Base-by-base conservation (phyloP, 2,113 vertebrate species). In the Corythaeola cristata region DNA sequence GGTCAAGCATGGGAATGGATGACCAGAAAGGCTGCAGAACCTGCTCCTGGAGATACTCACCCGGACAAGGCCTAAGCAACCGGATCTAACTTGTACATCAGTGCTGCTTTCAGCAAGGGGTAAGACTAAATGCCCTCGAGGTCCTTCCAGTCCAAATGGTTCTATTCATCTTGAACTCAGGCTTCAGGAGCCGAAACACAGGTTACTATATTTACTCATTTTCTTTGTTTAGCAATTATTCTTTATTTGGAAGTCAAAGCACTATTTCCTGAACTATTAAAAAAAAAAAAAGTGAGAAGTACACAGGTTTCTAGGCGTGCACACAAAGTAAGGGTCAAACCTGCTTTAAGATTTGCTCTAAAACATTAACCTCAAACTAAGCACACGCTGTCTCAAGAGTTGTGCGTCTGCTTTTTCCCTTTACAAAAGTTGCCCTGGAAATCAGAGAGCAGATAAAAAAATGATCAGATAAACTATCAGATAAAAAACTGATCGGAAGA, bases 211-310 rank as follows among this genome's bases (percentile, higher is more conserved):
- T 52, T 88, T 52, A 77, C 32, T 26, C 6, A 13, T 45, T 67
- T 74, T 47, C 69, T 47, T 45, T 11, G 30, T 39, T 88, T 64
- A 56, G 47, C 49, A 81, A 63, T 32, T 47, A 23, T 23, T 92
- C 50, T 71, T 83, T 60, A 92, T 74, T 87, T 56, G 66, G 39
- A 94, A 82, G 33, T 39, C 66, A 64, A 71, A 92, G 68, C 22
- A 53, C 49, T 44, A 23, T 33, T 60, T 84, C 77, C 69, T 68
- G 16, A 88, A 64, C 63, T 49, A 56, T 24, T 24, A 75, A 52
- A 87, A 52, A 4, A n/a, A 67, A 88, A 56, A 26, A 22, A 21
- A 4, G 7, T 7, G 23, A 78, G 22, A 50, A 35, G 16, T 8
- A 11, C 20, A 76, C 9, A 64, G 58, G 35, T 27, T 44, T 82